Percentiles rank a stretch among this genome's conserved stretches.
phyloP scores from a whole-genome alignment of 2,113 vertebrate species.

The Brienomyrus brachyistius region DNA sequence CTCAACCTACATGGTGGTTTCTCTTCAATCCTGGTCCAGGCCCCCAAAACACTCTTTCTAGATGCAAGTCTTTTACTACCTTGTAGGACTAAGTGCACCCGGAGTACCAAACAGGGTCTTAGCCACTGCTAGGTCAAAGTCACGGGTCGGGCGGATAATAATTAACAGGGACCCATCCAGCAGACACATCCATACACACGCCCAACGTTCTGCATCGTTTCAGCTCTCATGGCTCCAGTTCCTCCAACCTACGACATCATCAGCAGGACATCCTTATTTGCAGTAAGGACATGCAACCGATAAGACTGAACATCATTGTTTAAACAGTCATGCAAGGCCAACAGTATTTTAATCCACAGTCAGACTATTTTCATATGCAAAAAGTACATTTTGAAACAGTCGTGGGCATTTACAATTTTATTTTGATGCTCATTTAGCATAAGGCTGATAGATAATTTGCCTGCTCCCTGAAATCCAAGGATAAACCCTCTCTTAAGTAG shows the following conservation, averaged over 20 bases:
- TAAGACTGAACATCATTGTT: not conserved
- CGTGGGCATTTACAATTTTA: not conserved
- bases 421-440: not conserved
- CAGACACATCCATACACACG: not conserved
- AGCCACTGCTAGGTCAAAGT: not conserved
- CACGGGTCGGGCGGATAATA: not conserved
- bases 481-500: not conserved
- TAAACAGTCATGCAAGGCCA: not conserved
- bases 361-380: not conserved
- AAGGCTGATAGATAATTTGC: not conserved
- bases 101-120: not conserved
- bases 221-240: not conserved
- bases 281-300: not conserved
- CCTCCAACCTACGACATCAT: not conserved
- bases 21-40: not conserved
- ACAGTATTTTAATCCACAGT: not conserved
- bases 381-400: not conserved
- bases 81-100: not conserved
- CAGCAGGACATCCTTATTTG: not conserved
- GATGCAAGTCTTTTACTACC: not conserved
- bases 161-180: not conserved
- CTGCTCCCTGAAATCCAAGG: not conserved
- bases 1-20: not conserved
- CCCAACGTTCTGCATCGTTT: not conserved
- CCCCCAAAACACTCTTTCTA: not conserved